phyloP scores from a whole-genome alignment of 2,797 vertebrate species.

The Aphelocoma californica region DNA sequence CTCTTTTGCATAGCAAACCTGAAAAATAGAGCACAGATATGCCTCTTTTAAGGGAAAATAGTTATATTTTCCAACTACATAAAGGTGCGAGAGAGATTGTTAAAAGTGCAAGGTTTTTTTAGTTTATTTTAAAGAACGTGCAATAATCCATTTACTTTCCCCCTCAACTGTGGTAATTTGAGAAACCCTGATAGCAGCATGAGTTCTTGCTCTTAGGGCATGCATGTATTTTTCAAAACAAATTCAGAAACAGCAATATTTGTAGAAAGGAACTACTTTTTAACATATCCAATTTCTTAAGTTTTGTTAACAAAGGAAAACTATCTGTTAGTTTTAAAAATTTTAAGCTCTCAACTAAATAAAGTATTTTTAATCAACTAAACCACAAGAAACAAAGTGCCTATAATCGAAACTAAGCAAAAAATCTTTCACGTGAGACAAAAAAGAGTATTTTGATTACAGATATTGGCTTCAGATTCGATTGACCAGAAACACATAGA shows the following conservation, averaged over 20 bases:
- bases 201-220: not conserved
- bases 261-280: not conserved
- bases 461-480: not conserved
- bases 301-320: not conserved
- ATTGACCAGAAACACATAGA: not conserved
- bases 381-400: fast-evolving
- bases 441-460: not conserved
- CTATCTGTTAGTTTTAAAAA: not conserved
- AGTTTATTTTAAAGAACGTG: not conserved
- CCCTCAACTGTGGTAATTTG: not conserved
- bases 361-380: not conserved
- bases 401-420: not conserved
- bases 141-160: not conserved
- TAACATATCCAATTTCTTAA: not conserved
- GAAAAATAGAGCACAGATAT: slow-evolving; percentile 26
- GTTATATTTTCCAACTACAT: not conserved
- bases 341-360: not conserved
- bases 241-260: not conserved
- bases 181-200: not conserved
- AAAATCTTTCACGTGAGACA: not conserved
- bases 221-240: not conserved
- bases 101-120: not conserved
- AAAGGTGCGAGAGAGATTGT: not conserved
- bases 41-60: not conserved
- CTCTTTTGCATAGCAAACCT: slow-evolving; percentile 99